phyloP scores from a whole-genome alignment of 2,797 vertebrate genomes.

The Zenarchopterus dispar region DNA sequence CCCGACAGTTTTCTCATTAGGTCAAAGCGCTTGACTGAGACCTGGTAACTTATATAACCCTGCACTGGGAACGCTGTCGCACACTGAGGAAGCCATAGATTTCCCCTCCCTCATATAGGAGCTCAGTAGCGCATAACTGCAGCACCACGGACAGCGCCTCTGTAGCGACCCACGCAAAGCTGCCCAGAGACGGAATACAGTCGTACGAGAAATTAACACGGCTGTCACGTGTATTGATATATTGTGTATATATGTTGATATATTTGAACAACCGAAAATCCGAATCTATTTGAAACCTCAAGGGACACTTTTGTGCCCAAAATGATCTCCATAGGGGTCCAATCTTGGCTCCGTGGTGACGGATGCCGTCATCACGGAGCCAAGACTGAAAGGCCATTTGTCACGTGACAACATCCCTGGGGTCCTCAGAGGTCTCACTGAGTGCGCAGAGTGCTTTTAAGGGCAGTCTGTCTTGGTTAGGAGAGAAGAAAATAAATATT shows the following conservation, averaged over 20 bases:
- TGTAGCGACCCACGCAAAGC: not conserved
- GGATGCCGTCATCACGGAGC: constrained; percentile 26
- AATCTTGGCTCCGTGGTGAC: too few species aligned
- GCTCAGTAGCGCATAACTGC: constrained; percentile 45
- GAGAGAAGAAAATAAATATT: not conserved
- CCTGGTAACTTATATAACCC: not conserved
- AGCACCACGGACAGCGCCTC: constrained; percentile 69
- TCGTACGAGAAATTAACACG: too few species aligned
- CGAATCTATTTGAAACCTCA: too few species aligned
- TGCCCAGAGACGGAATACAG: too few species aligned
- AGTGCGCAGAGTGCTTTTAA: constrained; percentile 37
- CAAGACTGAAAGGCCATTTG: constrained; percentile 30
- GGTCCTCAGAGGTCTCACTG: constrained; percentile 35
- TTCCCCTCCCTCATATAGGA: constrained; percentile 15
- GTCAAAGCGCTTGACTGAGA: not conserved
- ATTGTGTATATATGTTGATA: too few species aligned
- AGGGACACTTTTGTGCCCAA: too few species aligned
- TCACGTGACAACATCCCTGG: constrained; percentile 44
- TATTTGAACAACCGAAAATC: too few species aligned
- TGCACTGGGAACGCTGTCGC: not conserved
- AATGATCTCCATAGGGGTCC: too few species aligned
- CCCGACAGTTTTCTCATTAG: not conserved
- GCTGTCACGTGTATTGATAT: too few species aligned
- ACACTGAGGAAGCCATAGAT: constrained; percentile 4
- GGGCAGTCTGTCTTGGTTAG: constrained; percentile 26